A percentile compares a stretch with the other conserved stretches of the same genome.
Evolutionary conservation across 2,797 vertebrate genomes (phyloP).

Genomic region (Diplodus sargus): DNA sequence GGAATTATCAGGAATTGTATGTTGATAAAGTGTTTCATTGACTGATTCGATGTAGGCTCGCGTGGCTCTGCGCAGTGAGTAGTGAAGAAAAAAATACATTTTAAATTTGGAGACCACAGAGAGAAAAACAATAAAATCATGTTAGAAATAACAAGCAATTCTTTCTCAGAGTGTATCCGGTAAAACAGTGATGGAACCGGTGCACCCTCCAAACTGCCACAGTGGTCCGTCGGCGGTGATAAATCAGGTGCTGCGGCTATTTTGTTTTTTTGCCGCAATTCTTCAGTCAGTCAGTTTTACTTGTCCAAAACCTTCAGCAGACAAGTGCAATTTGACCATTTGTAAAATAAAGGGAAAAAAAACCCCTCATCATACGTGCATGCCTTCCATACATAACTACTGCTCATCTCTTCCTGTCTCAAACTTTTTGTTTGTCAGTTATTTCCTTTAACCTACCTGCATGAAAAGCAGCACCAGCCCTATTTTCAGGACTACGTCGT

Average conservation of each 20-base stretch:
- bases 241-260: neutral
- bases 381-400: neutral
- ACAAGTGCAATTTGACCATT: neutral
- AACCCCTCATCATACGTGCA: neutral
- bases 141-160: neutral
- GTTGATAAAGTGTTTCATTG: neutral
- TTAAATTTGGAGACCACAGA: neutral
- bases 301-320: neutral
- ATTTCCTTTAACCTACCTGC: constrained; percentile 67
- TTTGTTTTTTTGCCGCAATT: neutral
- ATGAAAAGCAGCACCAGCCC: constrained; percentile 81
- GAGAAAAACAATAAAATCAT: neutral
- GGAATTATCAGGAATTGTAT: neutral
- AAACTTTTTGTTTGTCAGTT: neutral
- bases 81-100: neutral
- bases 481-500: constrained; percentile 62
- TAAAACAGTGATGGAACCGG: neutral
- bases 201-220: neutral
- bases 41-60: neutral
- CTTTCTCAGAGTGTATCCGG: neutral
- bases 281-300: neutral
- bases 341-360: neutral
- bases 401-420: neutral
- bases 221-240: neutral
- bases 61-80: neutral